A percentile compares a stretch with the other conserved stretches of the same genome.
Evolutionary conservation across 2,888 invertebrate genomes (phyloP).

Genomic region (Troides aeacus): DNA sequence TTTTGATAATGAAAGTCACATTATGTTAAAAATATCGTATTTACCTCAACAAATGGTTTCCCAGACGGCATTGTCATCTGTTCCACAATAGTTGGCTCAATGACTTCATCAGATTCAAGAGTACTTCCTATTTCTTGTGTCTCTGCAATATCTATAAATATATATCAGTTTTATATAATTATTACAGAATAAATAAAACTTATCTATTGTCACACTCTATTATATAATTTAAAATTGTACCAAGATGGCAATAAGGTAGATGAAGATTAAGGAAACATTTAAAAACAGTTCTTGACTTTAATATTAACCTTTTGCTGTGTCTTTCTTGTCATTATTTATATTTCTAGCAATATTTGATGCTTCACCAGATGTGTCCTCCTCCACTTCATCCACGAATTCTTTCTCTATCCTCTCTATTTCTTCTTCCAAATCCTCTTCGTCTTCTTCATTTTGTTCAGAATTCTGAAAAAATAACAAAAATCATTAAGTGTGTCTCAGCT

Average conservation of each 20-base stretch:
- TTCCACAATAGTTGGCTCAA: conserved; percentile 56
- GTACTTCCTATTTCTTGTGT: conserved; percentile 43
- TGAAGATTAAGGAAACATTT: no score
- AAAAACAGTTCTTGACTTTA: no score
- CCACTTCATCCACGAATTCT: conserved; percentile 61
- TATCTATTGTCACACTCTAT: no score
- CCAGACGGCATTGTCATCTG: conserved; percentile 58
- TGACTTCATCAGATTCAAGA: conserved; percentile 56
- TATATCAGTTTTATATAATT: no score
- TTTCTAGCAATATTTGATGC: conserved; percentile 47
- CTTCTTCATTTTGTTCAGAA: conserved; percentile 47
- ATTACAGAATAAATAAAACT: no score
- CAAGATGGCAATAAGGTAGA: no score
- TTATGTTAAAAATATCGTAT: background rate
- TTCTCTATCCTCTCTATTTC: conserved; percentile 71
- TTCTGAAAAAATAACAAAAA: conserved; percentile 18
- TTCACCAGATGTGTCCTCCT: conserved; percentile 44
- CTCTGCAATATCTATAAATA: conserved; percentile 24
- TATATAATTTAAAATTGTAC: no score
- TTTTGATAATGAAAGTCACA: no score
- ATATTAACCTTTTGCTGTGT: no score
- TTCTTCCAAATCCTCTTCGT: conserved; percentile 54
- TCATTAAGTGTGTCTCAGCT: no score
- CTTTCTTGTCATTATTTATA: background rate
- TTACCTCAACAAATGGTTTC: conserved; percentile 75